Conservation (phyloP, 1,140 invertebrate genomes). For the Colletes latitarsis region DNA sequence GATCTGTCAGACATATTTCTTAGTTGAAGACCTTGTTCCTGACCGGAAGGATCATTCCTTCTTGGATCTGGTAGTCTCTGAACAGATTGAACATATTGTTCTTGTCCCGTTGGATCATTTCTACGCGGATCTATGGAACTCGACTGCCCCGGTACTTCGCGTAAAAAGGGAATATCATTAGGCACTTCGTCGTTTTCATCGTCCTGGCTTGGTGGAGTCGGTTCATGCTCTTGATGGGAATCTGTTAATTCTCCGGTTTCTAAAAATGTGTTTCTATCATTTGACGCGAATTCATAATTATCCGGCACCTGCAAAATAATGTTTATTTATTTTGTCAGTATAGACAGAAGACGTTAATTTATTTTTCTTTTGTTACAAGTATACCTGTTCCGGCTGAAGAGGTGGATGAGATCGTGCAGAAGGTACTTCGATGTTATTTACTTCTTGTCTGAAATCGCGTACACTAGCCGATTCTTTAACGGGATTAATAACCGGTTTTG, state of each 20-base stretch:
- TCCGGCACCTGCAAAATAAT: slow-evolving; percentile 66
- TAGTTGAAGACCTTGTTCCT: slow-evolving; percentile 68
- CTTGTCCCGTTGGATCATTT: slow-evolving; percentile 79
- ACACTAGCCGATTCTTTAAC: slow-evolving; percentile 58
- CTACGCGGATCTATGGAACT: slow-evolving; percentile 74
- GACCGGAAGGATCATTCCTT: slow-evolving; percentile 77
- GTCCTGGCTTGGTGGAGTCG: slow-evolving; percentile 74
- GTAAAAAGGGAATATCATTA: slow-evolving; percentile 78
- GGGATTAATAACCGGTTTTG: slow-evolving; percentile 55
- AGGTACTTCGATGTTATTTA: slow-evolving; percentile 71
- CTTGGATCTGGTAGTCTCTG: slow-evolving; percentile 68
- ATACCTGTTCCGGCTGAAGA: slow-evolving; percentile 67
- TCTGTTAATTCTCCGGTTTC: slow-evolving; percentile 79
- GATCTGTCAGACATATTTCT: slow-evolving; percentile 68
- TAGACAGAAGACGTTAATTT: background rate
- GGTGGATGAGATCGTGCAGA: slow-evolving; percentile 56
- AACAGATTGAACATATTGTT: slow-evolving; percentile 72
- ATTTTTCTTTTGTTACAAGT: background rate
- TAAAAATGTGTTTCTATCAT: slow-evolving; percentile 78
- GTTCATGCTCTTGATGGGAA: slow-evolving; percentile 77
- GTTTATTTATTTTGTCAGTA: background rate
- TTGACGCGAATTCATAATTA: slow-evolving; percentile 79
- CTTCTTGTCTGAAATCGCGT: slow-evolving; percentile 71
- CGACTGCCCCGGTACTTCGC: slow-evolving; percentile 79
- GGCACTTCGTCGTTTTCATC: slow-evolving; percentile 80